phyloP scores from a whole-genome alignment of 2,888 invertebrate genomes.

The Tholera decimalis region DNA sequence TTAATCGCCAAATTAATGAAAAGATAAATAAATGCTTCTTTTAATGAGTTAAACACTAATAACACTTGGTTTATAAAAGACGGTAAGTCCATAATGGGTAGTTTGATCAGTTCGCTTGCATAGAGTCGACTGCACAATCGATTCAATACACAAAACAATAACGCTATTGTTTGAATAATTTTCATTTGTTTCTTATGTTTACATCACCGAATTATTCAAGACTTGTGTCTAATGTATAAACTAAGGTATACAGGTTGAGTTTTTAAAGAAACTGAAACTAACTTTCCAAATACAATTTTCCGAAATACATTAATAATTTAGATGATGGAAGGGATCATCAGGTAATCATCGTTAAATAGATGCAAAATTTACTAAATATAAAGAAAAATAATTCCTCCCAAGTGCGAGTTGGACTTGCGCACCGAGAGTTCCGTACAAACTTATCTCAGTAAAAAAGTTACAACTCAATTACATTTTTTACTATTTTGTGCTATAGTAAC shows the following conservation, averaged over 20 bases:
- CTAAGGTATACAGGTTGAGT: neutral
- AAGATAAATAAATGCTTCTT: neutral
- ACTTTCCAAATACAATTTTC: no score
- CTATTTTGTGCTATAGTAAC: no score
- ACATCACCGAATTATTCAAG: conserved; percentile 9
- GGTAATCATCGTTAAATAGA: neutral
- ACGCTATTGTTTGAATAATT: conserved; percentile 32
- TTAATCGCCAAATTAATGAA: conserved; percentile 3
- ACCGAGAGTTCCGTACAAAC: no score
- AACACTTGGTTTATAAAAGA: neutral
- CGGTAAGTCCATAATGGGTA: neutral
- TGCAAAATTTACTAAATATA: neutral
- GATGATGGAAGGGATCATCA: neutral
- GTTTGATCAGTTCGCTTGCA: neutral
- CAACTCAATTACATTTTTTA: no score
- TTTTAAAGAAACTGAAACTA: neutral
- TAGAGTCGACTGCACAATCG: neutral
- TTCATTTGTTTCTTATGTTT: conserved; percentile 25
- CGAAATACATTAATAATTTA: neutral
- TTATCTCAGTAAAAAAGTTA: no score
- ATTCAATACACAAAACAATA: conserved; percentile 37
- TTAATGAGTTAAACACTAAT: neutral
- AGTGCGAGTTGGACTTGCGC: no score
- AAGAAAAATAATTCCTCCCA: neutral
- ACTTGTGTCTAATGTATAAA: neutral